Evolutionary conservation across 2,797 vertebrate species (phyloP).

Genomic region (Sebastes matsubarae): DNA sequence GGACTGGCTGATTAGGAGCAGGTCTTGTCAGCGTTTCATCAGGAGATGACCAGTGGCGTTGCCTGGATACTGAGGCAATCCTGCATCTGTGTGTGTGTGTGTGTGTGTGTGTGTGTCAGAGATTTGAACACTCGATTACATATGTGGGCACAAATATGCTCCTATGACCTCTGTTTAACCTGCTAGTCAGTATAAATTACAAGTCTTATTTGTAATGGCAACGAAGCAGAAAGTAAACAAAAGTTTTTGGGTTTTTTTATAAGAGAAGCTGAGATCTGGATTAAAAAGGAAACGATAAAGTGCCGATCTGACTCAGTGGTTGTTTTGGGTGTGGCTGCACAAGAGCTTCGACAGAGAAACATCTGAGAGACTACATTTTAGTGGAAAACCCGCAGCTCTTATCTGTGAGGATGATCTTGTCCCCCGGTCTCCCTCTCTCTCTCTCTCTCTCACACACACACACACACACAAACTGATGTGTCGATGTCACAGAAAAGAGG

Average conservation of each 20-base stretch:
- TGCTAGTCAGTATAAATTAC: neutral
- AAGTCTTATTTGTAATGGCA: neutral
- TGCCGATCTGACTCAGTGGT: neutral
- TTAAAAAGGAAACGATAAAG: conserved; percentile 9
- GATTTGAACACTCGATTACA: conserved; percentile 15
- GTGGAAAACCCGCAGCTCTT: conserved; percentile 5
- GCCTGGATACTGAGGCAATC: conserved; percentile 75
- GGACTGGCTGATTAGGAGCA: conserved; percentile 35
- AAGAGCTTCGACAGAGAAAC: conserved; percentile 10
- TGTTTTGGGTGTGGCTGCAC: conserved; percentile 38
- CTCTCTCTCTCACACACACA: neutral
- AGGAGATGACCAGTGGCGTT: conserved; percentile 74
- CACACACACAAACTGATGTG: neutral
- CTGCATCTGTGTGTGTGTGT: conserved; percentile 23
- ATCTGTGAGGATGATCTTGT: conserved; percentile 26
- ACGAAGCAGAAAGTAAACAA: neutral
- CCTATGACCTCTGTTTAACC: neutral
- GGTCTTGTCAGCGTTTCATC: conserved; percentile 53
- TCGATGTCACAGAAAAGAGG: conserved; percentile 8
- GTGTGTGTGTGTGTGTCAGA: neutral
- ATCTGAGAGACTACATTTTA: conserved; percentile 12
- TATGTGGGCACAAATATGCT: conserved; percentile 4
- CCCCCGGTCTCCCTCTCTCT: neutral
- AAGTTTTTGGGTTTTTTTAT: neutral
- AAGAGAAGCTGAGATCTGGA: conserved; percentile 3